Percentiles rank a stretch among this genome's conserved stretches.
Evolutionary conservation across 2,113 vertebrate genomes (phyloP).

Genomic region (Mirza zaza): DNA sequence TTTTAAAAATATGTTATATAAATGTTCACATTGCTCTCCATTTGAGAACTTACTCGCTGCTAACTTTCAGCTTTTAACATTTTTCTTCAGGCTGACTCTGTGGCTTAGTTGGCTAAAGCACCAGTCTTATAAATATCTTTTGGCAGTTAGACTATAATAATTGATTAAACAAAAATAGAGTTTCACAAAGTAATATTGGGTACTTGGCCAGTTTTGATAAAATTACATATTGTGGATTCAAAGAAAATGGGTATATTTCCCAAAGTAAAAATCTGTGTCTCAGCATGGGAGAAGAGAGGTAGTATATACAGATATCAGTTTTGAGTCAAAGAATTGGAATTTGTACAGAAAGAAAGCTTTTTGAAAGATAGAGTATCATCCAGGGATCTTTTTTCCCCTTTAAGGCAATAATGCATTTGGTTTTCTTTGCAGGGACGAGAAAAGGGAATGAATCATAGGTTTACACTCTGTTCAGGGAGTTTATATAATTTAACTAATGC

Average conservation of each 20-base stretch:
- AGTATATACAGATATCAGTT: neutral
- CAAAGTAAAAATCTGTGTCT: neutral
- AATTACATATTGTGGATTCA: neutral
- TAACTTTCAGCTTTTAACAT: neutral
- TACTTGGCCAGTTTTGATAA: neutral
- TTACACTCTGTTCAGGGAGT: neutral
- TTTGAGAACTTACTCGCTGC: neutral
- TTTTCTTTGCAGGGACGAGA: neutral
- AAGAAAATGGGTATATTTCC: neutral
- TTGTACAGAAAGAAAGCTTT: neutral
- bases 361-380: neutral
- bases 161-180: neutral
- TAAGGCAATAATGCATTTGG: neutral
- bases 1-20: neutral
- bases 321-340: neutral
- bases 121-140: neutral
- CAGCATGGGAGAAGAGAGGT: neutral
- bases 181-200: neutral
- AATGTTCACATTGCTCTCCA: neutral
- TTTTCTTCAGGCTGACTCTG: neutral
- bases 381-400: neutral
- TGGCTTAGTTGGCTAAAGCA: too few species aligned
- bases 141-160: neutral
- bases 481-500: slow-evolving; percentile 42
- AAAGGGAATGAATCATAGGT: slow-evolving; percentile 29